Base-by-base conservation (phyloP, 2,797 vertebrate species). In the Avahi laniger region DNA sequence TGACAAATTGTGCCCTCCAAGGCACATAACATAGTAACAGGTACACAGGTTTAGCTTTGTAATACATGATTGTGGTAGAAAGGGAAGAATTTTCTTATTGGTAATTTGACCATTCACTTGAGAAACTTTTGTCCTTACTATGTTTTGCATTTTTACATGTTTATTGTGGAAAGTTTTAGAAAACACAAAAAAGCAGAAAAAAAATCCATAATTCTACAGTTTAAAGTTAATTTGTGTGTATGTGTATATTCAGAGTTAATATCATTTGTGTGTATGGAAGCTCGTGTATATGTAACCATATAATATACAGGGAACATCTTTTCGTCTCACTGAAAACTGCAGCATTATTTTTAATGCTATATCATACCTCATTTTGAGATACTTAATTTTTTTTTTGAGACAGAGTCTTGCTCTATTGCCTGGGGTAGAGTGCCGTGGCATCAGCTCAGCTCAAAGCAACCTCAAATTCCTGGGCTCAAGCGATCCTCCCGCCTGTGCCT, bases 141-240 rank as follows among this genome's bases (percentile, higher is more conserved):
- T 41, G 28, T 88, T 89, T 46, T 13, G 59, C 2, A 2, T 87
- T 89, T 96, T 46, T 52, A 76, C 50, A n/a, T 69, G 4, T 81
- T 86, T 13, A 76, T 70, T 76, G 69, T 75, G 67, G 35, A 85
- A 86, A 81, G 75, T 67, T 86, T 63, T 90, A 93, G 75, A 86
- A 90, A 95, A 86, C 90, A 54, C 30, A 91, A 54, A 82, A 86
- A 90, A 89, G 35, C 59, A 90, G 69, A 63, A 93, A 90, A 80
- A 54, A 86, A 38, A 28, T 63, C 26, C 22, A 26, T 93, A 91
- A 88, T 93, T 75, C 30, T 20, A 54, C 41, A 63, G 61, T 87
- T 76, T 63, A 33, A 63, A 63, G 61, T 63, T 63, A 63, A 63
- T 63, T 63, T 63, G 30, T 63, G 14, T 63, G 13, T 63, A 5